Evolutionary conservation across 2,888 invertebrate species (phyloP), one percentile per base, ranked within the genome.

Genomic region (Drosophila mulleri): DNA sequence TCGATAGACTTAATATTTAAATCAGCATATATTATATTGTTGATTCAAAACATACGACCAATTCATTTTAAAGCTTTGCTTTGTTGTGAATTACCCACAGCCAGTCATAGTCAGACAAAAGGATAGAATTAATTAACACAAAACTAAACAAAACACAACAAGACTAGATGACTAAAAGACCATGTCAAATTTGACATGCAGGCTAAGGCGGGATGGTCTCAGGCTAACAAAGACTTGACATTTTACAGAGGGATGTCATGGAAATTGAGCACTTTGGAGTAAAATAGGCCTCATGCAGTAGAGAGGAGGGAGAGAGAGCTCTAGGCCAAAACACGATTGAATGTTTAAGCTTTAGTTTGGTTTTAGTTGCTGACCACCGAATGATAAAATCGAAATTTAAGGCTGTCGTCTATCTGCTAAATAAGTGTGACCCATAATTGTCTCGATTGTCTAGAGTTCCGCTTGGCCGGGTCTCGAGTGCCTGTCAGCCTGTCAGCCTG

Each of bases 341-440:
- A 18, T 7, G 14, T 3, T 42, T 42, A 29, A 14, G 14, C 42
- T 42, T 42, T 12, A 29, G 16, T 42, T 7, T 20, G 29, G 56
- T 29, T 56, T 20, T n/a, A 23, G 32, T 11, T 32, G 20, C 16
- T 20, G 29, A 47, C 47, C 47, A 18, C 7, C 26, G 45, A 4
- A 3, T 35, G 42, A 42, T 37, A 18, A n/a, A 45, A 47, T 47
- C 35, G 23, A 26, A 52, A 53, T 44, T 45, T 37, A 39, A 14
- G n/a, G 29, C 54, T 67, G 41, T 62, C 63, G 23, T 50, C 56
- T 14, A 41, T n/a, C 50, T 52, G 65, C 26, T 35, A 35, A 39
- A 53, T 26, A 52, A 69, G 48, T 66, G 80, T 48, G 61, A 42
- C 48, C 58, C 65, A 76, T 76, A 75, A 68, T 69, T 76, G 76